Conservation (phyloP, 2,797 vertebrate species). For the Enteromius argenteus region DNA sequence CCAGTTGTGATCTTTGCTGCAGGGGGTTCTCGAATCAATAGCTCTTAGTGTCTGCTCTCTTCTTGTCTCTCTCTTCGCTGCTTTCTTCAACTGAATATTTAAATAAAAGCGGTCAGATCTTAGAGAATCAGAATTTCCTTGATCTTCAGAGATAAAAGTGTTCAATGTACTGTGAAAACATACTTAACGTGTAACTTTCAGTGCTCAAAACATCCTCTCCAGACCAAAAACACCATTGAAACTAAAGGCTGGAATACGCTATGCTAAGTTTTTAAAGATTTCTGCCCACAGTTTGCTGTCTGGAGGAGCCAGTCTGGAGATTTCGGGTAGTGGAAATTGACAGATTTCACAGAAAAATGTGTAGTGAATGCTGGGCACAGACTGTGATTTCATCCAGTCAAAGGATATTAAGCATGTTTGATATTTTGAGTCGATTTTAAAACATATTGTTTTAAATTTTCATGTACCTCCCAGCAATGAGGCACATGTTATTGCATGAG, state of each 20-base stretch:
- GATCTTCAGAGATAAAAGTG: constrained; percentile 12
- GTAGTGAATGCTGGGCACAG: neutral
- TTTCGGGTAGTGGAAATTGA: too few relatives aligned
- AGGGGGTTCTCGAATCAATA: neutral
- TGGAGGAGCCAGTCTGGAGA: neutral
- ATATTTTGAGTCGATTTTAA: neutral
- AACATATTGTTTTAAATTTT: neutral
- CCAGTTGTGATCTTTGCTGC: neutral
- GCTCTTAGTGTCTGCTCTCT: neutral
- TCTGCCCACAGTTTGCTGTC: neutral
- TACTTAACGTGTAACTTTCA: neutral
- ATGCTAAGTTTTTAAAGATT: neutral
- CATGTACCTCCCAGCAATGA: neutral
- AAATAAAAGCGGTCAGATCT: constrained; percentile 21
- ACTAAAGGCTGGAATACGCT: neutral
- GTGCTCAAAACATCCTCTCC: constrained; percentile 1
- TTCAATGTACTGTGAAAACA: constrained; percentile 33
- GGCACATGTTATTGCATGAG: neutral
- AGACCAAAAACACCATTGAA: neutral
- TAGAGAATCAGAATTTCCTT: constrained; percentile 16
- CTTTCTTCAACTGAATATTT: constrained; percentile 10
- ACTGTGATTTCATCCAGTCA: neutral
- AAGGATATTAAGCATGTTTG: neutral
- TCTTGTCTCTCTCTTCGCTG: neutral
- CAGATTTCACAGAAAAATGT: constrained; percentile 6